Conservation (phyloP, 2,888 invertebrate species). For the Chymomyza caudatula region DNA sequence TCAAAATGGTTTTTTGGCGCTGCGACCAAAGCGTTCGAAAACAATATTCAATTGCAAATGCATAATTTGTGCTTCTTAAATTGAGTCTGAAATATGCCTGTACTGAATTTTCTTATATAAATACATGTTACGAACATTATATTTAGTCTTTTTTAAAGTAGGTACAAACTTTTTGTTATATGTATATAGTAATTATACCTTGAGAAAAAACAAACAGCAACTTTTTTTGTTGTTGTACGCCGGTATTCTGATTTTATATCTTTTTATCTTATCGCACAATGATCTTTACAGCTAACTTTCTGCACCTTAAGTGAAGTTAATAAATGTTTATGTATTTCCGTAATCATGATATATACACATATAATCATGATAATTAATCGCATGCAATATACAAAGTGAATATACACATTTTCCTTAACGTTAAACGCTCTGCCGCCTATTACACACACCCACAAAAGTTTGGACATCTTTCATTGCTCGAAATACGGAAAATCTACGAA, state of each 20-base stretch:
- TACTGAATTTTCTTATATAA: neutral
- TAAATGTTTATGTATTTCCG: neutral
- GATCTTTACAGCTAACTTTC: neutral
- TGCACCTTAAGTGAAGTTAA: neutral
- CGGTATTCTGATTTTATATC: neutral
- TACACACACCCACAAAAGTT: conserved; percentile 48
- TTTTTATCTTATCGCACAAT: neutral
- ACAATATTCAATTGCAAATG: neutral
- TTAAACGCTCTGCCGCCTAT: conserved; percentile 23
- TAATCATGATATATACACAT: neutral
- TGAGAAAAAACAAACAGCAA: neutral
- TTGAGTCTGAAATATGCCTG: neutral
- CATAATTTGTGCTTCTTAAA: neutral
- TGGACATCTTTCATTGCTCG: conserved; percentile 28
- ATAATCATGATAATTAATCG: neutral
- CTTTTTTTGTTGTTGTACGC: neutral
- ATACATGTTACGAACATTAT: neutral
- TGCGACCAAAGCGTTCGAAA: neutral
- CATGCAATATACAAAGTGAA: conserved; percentile 30
- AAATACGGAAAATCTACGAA: neutral
- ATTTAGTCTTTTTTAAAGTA: neutral
- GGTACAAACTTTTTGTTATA: neutral
- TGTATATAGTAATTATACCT: neutral
- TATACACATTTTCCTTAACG: conserved; percentile 41
- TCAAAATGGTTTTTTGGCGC: neutral